Evolutionary conservation across 1,140 invertebrate species (phyloP).

Genomic region (Heliconius himera): DNA sequence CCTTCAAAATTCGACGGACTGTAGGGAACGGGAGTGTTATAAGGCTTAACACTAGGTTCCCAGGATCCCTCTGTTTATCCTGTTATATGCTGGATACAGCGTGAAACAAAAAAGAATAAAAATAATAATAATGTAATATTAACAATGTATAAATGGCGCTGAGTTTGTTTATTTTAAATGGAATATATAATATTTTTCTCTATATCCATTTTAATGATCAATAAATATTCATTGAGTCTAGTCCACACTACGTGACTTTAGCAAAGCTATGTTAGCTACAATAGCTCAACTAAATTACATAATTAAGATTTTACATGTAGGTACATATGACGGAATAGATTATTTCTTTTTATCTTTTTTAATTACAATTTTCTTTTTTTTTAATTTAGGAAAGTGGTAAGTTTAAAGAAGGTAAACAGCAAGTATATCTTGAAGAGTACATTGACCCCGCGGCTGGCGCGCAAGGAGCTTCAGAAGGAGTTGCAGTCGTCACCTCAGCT

Average conservation of each 20-base stretch:
- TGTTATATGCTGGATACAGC: too few relatives aligned
- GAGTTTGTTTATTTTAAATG: too few relatives aligned
- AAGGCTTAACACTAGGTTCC: too few relatives aligned
- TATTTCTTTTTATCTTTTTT: not conserved
- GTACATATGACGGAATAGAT: too few relatives aligned
- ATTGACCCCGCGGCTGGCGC: conserved; percentile 87
- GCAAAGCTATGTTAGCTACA: not conserved
- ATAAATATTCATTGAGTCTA: not conserved
- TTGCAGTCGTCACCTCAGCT: conserved; percentile 81
- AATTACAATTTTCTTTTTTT: not conserved
- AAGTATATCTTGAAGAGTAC: conserved; percentile 92
- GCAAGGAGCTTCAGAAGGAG: conserved; percentile 87
- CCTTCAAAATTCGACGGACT: too few relatives aligned
- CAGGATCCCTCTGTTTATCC: too few relatives aligned
- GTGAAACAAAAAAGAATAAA: too few relatives aligned
- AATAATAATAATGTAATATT: too few relatives aligned
- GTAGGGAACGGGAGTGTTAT: too few relatives aligned
- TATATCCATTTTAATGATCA: not conserved
- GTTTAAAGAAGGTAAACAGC: conserved; percentile 90
- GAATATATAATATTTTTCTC: too few relatives aligned
- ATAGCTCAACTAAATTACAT: not conserved
- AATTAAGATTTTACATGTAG: not conserved
- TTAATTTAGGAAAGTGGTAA: conserved; percentile 87
- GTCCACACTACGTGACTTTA: not conserved
- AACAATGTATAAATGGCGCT: too few relatives aligned